Conservation (phyloP, 2,797 vertebrate genomes). For the Chanos chanos region DNA sequence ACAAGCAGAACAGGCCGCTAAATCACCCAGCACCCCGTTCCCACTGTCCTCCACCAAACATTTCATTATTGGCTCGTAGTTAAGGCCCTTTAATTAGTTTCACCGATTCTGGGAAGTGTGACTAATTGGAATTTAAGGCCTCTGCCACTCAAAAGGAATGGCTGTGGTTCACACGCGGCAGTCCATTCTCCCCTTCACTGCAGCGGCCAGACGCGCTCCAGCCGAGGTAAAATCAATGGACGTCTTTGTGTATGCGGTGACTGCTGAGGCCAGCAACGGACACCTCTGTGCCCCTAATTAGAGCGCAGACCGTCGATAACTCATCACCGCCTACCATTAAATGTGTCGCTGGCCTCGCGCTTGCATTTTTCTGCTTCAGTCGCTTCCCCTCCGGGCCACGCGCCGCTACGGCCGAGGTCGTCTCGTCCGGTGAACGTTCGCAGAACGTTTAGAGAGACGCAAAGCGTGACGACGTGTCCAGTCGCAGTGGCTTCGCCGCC, state of each 20-base stretch:
- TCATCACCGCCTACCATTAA: constrained; percentile 69
- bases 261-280: constrained; percentile 43
- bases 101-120: constrained; percentile 37
- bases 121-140: constrained; percentile 56
- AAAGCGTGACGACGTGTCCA: constrained; percentile 27
- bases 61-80: constrained; percentile 50
- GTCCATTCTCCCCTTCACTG: background rate
- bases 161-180: constrained; percentile 18
- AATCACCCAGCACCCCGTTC: too few relatives aligned
- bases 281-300: constrained; percentile 62
- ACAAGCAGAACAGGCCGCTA: too few relatives aligned
- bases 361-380: constrained; percentile 33
- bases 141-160: constrained; percentile 47
- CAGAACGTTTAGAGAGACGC: constrained; percentile 20
- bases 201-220: constrained; percentile 19
- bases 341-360: constrained; percentile 46
- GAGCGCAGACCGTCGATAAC: constrained; percentile 63
- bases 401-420: constrained; percentile 31
- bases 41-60: constrained; percentile 21
- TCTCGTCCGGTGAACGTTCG: constrained; percentile 35
- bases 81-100: constrained; percentile 59
- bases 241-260: constrained; percentile 39
- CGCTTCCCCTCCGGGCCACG: background rate
- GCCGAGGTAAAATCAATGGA: constrained; percentile 38
- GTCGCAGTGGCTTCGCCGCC: too few relatives aligned